Base-by-base conservation (phyloP, 2,113 vertebrate genomes). In the Rattus rattus region DNA sequence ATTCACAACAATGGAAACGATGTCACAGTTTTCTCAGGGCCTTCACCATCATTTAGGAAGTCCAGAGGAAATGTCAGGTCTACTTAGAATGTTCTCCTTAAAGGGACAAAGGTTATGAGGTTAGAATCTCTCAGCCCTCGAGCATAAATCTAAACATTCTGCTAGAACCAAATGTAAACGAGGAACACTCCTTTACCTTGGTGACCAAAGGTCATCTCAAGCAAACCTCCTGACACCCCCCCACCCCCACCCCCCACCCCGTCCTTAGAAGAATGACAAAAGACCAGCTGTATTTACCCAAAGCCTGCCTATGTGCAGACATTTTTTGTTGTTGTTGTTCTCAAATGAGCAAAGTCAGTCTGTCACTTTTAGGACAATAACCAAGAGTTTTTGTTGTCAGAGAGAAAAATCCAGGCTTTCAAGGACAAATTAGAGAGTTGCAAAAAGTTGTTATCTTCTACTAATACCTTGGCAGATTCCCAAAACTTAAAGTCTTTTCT, bases 291-390 rank as follows among this genome's bases (percentile, higher is more conserved):
- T 4, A 16, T 47, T 81, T 70, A 30, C 39, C 56, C 20, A n/a
- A n/a, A 39, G 26, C 30, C 17, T 65, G 36, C 47, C 69, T 30
- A 1, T 28, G 0, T 14, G 63, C 56, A 80, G 3, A 43, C 22
- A 72, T 28, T 72, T 95, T 86, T 89, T 54, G 43, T 43, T 43
- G 43, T 43, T 43, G 43, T 43, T 43, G 43, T 87, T 86, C 61
- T 91, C 80, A 73, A 77, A 75, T 63, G 59, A 94, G 49, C 72
- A 11, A 80, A 92, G 73, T 12, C 1, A 93, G 59, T 33, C 77
- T 93, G 28, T 92, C 69, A 63, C 69, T 54, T 77, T 43, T 49
- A 86, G 72, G 47, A 56, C 85, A 92, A 94, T 54, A 84, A 70
- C n/a, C n/a, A 59, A 65, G 1, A n/a, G 30, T 47, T 87, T 88